phyloP scores from a whole-genome alignment of 2,797 vertebrate genomes.

The Pantherophis alleghaniensis region DNA sequence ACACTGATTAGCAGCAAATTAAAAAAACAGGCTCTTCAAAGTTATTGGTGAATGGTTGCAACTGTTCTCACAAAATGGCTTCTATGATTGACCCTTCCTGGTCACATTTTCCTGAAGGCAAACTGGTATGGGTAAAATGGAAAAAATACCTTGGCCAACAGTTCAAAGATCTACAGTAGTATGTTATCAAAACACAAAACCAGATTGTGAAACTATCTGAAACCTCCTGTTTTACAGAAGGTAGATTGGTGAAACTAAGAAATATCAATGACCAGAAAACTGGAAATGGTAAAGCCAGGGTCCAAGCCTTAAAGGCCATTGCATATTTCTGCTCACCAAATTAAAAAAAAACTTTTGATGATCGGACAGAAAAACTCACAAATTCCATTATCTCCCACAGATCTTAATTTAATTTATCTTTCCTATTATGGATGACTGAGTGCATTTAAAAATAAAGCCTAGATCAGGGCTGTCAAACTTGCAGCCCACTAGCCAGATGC shows the following conservation, averaged over 20 bases:
- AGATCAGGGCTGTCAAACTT: too few relatives aligned
- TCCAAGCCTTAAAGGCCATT: not conserved
- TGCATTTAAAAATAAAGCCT: not conserved
- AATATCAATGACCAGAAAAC: not conserved
- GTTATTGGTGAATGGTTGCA: not conserved
- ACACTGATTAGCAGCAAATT: not conserved
- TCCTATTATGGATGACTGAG: not conserved
- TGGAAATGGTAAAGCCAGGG: not conserved
- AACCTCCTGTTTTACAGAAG: not conserved
- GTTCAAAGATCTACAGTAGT: not conserved
- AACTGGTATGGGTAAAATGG: not conserved
- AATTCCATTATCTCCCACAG: not conserved
- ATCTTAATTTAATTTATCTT: not conserved
- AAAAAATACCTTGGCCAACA: not conserved
- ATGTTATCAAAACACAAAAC: not conserved
- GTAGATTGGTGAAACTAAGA: not conserved
- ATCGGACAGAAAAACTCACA: not conserved
- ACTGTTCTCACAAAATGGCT: not conserved
- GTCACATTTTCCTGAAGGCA: not conserved
- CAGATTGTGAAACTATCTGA: not conserved
- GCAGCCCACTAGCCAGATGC: too few relatives aligned
- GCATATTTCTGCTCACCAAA: not conserved
- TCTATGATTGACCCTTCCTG: not conserved
- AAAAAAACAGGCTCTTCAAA: not conserved
- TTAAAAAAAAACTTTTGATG: not conserved